Percentiles rank a stretch among this genome's conserved stretches.
Conservation (phyloP, 2,888 invertebrate species). For the Leucoptera coffeella region DNA sequence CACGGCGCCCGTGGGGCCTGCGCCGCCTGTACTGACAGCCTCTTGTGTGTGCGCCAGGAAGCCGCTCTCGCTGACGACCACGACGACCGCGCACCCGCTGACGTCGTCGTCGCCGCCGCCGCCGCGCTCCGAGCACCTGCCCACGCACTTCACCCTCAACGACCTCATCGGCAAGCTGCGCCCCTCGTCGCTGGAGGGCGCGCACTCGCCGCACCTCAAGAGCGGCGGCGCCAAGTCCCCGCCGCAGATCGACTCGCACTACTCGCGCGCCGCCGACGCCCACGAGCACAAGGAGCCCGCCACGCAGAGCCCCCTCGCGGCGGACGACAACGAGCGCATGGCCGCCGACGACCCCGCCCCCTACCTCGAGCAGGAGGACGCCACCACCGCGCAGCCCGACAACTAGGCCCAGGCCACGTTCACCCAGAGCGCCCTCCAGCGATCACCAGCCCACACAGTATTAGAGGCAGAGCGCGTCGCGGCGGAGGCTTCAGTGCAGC, state of each 20-base stretch:
- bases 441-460: not conserved
- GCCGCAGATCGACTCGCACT: constrained; percentile 55
- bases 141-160: constrained; percentile 47
- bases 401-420: constrained; percentile 14
- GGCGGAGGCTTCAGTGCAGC: constrained; percentile 25
- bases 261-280: constrained; percentile 46
- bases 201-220: constrained; percentile 42
- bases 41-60: constrained; percentile 22
- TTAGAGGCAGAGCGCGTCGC: constrained; percentile 18
- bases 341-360: constrained; percentile 52
- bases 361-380: constrained; percentile 33
- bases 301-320: constrained; percentile 60
- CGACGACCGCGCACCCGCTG: constrained; percentile 50
- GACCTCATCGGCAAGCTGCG: constrained; percentile 51
- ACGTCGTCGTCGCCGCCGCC: constrained; percentile 51
- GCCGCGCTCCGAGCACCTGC: constrained; percentile 47
- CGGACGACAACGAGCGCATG: constrained; percentile 53
- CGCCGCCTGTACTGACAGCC: constrained; percentile 12
- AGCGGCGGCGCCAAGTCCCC: constrained; percentile 43
- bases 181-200: constrained; percentile 41
- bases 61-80: constrained; percentile 50
- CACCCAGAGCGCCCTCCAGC: not conserved
- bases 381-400: constrained; percentile 56
- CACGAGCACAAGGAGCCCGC: constrained; percentile 37
- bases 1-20: no score